These are phyloP conservation scores for Diachasma alloeum DNA, from an alignment of 1,140 invertebrate species.

Conservation along the genomic window DNA sequence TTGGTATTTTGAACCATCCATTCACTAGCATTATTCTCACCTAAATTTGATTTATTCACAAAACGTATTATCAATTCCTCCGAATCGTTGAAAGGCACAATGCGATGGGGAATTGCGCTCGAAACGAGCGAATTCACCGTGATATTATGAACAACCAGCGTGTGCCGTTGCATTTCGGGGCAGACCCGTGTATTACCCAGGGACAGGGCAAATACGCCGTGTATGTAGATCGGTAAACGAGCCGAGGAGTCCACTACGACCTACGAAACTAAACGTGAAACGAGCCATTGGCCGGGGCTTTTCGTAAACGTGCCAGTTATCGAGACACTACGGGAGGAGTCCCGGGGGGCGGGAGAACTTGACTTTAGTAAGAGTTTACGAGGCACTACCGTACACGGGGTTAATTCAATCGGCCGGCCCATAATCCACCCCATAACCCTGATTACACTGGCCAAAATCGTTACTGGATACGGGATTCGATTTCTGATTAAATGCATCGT, in stretches of 20 bases:
- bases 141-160: not conserved
- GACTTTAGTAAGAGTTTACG: constrained; percentile 64
- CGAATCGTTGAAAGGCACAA: not conserved
- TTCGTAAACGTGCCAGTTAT: constrained; percentile 18
- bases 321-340: constrained; percentile 60
- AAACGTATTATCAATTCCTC: not conserved
- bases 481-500: constrained; percentile 49
- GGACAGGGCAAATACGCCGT: not conserved
- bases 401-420: constrained; percentile 58
- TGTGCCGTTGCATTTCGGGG: not conserved
- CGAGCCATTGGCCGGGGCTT: constrained; percentile 38
- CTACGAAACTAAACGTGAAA: constrained; percentile 39
- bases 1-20: no score
- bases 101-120: not conserved
- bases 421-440: constrained; percentile 60
- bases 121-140: not conserved
- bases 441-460: constrained; percentile 53
- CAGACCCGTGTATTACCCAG: not conserved
- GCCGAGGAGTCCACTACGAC: constrained; percentile 36
- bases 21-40: no score
- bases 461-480: constrained; percentile 17
- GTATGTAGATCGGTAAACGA: not conserved
- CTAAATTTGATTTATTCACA: not conserved
- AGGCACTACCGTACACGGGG: constrained; percentile 55
- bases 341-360: constrained; percentile 36